A percentile compares a stretch with the other conserved stretches of the same genome.
These are phyloP conservation scores for Corythornis cristatus DNA, from an alignment of 2,113 vertebrate genomes.

Conservation along the genomic window DNA sequence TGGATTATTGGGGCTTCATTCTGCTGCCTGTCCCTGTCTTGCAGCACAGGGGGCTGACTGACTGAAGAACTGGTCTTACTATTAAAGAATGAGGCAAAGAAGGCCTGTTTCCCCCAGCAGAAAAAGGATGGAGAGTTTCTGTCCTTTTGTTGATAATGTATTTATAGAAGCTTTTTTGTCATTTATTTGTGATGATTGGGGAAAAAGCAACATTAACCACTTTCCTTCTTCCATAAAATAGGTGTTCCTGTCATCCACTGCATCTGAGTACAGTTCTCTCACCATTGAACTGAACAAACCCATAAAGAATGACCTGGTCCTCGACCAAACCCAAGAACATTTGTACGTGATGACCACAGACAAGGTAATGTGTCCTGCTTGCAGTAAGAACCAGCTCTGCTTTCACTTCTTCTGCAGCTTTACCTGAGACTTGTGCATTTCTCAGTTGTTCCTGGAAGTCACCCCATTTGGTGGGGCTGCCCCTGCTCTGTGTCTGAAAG, in stretches of 20 bases:
- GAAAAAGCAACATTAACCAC: not conserved
- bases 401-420: not conserved
- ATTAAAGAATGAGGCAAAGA: not conserved
- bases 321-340: conserved; percentile 78
- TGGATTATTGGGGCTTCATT: not conserved
- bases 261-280: conserved; percentile 78
- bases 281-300: conserved; percentile 75
- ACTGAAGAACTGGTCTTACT: not conserved
- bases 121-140: not conserved
- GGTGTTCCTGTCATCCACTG: conserved; percentile 79
- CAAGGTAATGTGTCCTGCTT: conserved; percentile 77
- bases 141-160: not conserved
- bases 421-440: not conserved
- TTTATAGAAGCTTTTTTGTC: not conserved
- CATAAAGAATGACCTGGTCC: conserved; percentile 87
- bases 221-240: conserved; percentile 59
- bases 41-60: not conserved
- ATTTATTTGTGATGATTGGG: not conserved
- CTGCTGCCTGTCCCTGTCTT: not conserved
- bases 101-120: not conserved
- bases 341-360: conserved; percentile 90
- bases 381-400: fast-evolving
- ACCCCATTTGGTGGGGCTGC: not conserved
- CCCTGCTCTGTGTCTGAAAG: not conserved
- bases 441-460: not conserved